Base-by-base conservation (phyloP, 2,797 vertebrate species). In the Hozukius guyotensis region DNA sequence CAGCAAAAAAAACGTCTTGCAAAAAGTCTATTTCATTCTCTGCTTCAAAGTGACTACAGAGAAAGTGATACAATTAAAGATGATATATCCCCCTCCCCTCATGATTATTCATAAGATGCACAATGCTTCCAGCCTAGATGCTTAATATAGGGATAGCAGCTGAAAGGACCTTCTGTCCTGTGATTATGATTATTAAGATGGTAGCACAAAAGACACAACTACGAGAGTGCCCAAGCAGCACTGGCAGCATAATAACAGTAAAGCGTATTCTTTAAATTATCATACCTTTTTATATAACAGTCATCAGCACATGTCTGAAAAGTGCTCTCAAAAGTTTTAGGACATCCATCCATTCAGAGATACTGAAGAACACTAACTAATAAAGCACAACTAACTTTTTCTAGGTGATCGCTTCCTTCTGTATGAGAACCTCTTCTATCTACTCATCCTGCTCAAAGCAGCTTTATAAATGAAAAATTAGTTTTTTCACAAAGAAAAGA, bases 401-500 rank as follows among this genome's bases (percentile, higher is more conserved):
- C 27, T n/a, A 31, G 31, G 16, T 53, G 60, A 70, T 64, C 69
- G 60, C 29, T n/a, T 71, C 29, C 3, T 36, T 56, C 6, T 57
- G 10, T 56, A 24, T 22, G 32, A 52, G 18, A 8, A 38, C 11
- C 24, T 68, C 62, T 76, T 61, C 65, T n/a, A 24, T 72, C 12
- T 53, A 31, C 52, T 52, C 22, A 32, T 75, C 77, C 22, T 71
- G 74, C 64, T 76, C 27, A 57, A 60, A 60, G 49, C 53, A 67
- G 32, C 70, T 62, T 75, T 31, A 83, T 53, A 65, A 73, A 82
- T 18, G 29, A 73, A 49, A n/a, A 11, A 29, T 64, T 60, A 27
- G 0, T 61, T 64, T 86, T 80, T 61, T 68, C 14, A 46, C 4
- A 49, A 53, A 49, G 22, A 63, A 83, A 86, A 83, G 1, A 71